These are phyloP conservation scores for Spinus olivaceus DNA, from an alignment of 2,797 vertebrate genomes.

Conservation along the genomic window DNA sequence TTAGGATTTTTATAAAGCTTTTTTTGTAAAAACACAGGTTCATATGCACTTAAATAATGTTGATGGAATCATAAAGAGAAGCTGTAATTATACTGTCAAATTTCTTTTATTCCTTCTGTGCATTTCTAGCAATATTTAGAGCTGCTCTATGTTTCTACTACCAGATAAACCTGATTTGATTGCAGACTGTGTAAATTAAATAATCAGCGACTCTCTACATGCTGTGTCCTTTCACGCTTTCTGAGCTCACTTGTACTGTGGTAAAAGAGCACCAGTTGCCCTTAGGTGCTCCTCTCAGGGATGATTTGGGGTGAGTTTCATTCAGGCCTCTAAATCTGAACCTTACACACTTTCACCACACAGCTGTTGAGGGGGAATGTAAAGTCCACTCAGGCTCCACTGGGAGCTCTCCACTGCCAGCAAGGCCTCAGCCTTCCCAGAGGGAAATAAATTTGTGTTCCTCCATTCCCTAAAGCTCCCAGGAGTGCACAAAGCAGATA, in stretches of 20 bases:
- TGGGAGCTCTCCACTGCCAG: background rate
- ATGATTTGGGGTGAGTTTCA: background rate
- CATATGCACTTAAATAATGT: background rate
- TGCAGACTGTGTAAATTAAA: slow-evolving; percentile 44
- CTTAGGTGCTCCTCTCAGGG: background rate
- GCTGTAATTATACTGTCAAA: slow-evolving; percentile 53
- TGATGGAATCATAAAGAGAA: slow-evolving; percentile 24
- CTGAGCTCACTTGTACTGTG: background rate
- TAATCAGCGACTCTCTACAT: background rate
- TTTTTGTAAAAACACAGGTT: slow-evolving; percentile 20
- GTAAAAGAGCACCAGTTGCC: background rate
- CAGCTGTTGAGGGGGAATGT: background rate
- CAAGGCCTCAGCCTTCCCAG: background rate
- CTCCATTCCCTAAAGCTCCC: background rate
- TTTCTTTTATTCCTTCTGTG: slow-evolving; percentile 42
- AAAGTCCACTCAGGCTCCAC: background rate
- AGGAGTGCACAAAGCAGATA: background rate
- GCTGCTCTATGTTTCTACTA: background rate
- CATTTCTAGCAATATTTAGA: slow-evolving; percentile 47
- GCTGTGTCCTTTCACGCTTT: background rate
- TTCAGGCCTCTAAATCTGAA: background rate
- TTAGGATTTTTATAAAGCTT: slow-evolving; percentile 7
- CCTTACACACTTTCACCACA: background rate
- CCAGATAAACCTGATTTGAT: slow-evolving; percentile 11
- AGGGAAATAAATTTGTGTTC: background rate